Percentiles rank a stretch among this genome's conserved stretches.
These are phyloP conservation scores for Acleris literana DNA, from an alignment of 2,888 invertebrate species.

Conservation along the genomic window DNA sequence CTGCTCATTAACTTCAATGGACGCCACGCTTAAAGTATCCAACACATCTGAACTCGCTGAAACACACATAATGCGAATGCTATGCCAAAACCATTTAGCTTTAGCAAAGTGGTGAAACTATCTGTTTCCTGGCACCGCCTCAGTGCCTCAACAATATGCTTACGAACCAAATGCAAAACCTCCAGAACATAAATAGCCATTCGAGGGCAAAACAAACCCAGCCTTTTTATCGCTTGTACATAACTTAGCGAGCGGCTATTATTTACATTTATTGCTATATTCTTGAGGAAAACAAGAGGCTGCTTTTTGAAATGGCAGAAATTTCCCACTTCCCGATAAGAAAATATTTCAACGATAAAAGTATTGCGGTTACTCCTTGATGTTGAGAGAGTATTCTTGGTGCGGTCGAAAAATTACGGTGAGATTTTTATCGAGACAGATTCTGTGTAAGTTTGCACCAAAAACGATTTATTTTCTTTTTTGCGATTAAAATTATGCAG, in stretches of 20 bases:
- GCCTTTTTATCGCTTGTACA: conserved; percentile 23
- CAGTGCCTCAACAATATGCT: background rate
- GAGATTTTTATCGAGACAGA: too few relatives aligned
- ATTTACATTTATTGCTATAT: conserved; percentile 35
- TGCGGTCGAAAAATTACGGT: background rate
- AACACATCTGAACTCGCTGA: too few relatives aligned
- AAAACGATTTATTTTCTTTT: too few relatives aligned
- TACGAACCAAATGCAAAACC: conserved; percentile 6
- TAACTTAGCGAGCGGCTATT: conserved; percentile 28
- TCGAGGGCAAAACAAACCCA: conserved; percentile 11
- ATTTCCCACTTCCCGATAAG: conserved; percentile 24
- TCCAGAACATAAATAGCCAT: conserved; percentile 16
- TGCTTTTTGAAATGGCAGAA: conserved; percentile 25
- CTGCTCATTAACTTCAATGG: too few relatives aligned
- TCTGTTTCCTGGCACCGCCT: background rate
- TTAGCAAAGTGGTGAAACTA: too few relatives aligned
- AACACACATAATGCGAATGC: too few relatives aligned
- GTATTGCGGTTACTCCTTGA: conserved; percentile 1
- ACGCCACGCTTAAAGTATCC: too few relatives aligned
- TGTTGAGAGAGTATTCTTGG: background rate
- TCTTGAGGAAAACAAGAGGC: conserved; percentile 27
- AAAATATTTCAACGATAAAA: conserved; percentile 19
- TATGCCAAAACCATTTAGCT: too few relatives aligned
- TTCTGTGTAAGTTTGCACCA: too few relatives aligned
- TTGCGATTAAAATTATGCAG: too few relatives aligned